Percentiles rank a stretch among this genome's conserved stretches.
These are phyloP conservation scores for Ophonus ardosiacus DNA, from an alignment of 2,888 invertebrate genomes.

Conservation along the genomic window DNA sequence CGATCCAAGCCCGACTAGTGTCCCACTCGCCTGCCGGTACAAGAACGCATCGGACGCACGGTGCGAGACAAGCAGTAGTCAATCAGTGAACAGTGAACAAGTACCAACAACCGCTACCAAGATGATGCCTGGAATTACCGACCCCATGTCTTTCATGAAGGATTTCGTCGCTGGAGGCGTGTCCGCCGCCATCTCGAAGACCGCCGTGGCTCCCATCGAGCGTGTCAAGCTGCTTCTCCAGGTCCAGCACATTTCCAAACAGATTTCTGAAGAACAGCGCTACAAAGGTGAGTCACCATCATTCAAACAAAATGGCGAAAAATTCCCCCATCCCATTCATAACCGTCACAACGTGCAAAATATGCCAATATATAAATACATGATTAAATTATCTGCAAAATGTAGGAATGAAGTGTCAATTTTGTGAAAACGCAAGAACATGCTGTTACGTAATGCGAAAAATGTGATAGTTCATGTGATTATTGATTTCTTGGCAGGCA, in stretches of 20 bases:
- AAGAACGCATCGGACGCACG: conserved; percentile 75
- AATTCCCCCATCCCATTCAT: no score
- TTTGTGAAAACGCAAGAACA: conserved; percentile 16
- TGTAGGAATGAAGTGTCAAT: not conserved
- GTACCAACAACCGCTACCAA: conserved; percentile 17
- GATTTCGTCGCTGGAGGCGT: conserved; percentile 95
- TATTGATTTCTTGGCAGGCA: conserved; percentile 57
- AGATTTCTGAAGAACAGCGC: conserved; percentile 88
- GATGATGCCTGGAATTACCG: conserved; percentile 73
- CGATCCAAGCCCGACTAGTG: conserved; percentile 66
- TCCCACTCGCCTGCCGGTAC: conserved; percentile 77
- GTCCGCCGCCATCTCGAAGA: conserved; percentile 95
- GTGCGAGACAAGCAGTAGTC: conserved; percentile 66
- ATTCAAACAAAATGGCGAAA: conserved; percentile 5
- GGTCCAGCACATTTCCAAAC: conserved; percentile 95
- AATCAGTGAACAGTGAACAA: conserved; percentile 64
- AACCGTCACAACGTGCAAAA: not conserved
- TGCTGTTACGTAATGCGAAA: conserved; percentile 24
- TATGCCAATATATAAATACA: not conserved
- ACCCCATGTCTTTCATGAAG: conserved; percentile 91
- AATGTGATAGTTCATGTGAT: conserved; percentile 51
- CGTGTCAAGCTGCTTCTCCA: conserved; percentile 95
- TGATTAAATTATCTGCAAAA: not conserved
- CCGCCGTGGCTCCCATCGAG: conserved; percentile 96
- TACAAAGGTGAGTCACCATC: conserved; percentile 87